Percentiles rank a stretch among this genome's conserved stretches.
These are phyloP conservation scores for Stegodyphus dumicola DNA, from an alignment of 1,140 invertebrate genomes.

Conservation along the genomic window DNA sequence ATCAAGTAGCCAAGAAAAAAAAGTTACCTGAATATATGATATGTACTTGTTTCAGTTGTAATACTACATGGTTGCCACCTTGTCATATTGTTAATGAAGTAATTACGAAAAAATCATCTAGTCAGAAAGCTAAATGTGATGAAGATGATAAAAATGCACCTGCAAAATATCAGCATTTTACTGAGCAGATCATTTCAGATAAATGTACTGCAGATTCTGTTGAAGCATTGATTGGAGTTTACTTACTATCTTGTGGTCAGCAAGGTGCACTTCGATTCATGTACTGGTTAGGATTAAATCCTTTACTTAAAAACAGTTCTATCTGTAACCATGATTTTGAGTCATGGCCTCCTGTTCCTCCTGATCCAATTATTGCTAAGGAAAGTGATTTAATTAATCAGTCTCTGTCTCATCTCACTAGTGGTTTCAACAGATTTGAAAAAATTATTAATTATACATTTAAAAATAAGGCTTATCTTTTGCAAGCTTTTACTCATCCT, in stretches of 20 bases:
- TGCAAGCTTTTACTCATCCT: constrained; percentile 72
- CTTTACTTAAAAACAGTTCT: neutral
- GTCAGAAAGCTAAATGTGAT: neutral
- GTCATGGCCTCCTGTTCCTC: constrained; percentile 28
- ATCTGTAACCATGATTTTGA: neutral
- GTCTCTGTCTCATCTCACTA: neutral
- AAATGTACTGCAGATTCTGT: constrained; percentile 83
- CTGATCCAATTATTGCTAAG: constrained; percentile 13
- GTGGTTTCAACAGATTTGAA: constrained; percentile 70
- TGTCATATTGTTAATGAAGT: constrained; percentile 69
- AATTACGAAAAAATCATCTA: constrained; percentile 60
- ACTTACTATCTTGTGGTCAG: constrained; percentile 73
- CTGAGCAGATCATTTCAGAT: constrained; percentile 71
- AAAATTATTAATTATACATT: constrained; percentile 77
- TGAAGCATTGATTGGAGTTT: constrained; percentile 86
- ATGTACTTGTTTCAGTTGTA: constrained; percentile 75
- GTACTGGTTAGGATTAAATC: constrained; percentile 74
- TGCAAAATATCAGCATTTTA: constrained; percentile 63
- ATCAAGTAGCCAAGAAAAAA: constrained; percentile 74
- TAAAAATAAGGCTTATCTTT: constrained; percentile 71
- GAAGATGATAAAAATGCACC: neutral
- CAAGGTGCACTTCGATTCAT: constrained; percentile 75
- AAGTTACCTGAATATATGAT: constrained; percentile 70
- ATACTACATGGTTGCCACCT: constrained; percentile 78
- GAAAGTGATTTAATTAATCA: neutral